These are phyloP conservation scores for Electrophaes corylata DNA, from an alignment of 2,888 invertebrate species.

Conservation along the genomic window DNA sequence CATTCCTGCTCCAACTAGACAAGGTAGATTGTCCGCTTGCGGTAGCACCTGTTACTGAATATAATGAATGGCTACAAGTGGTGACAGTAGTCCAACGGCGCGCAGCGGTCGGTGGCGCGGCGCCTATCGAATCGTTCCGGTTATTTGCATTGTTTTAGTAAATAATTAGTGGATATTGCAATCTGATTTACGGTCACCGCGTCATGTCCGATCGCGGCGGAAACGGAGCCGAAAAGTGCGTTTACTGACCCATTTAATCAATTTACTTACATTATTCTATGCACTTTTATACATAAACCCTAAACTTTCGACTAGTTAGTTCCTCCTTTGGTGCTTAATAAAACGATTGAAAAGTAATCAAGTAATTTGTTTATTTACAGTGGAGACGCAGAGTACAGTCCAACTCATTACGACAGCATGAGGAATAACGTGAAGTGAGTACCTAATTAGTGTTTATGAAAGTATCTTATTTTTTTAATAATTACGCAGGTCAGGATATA, in stretches of 20 bases:
- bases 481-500: too few relatives aligned
- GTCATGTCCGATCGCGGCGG: constrained; percentile 38
- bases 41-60: constrained; percentile 47
- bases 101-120: constrained; percentile 31
- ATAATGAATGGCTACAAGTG: constrained; percentile 40
- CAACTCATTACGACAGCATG: constrained; percentile 77
- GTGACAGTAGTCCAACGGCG: constrained; percentile 45
- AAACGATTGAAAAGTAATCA: neutral
- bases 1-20: neutral
- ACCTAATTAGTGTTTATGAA: constrained; percentile 1
- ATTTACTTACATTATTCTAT: neutral
- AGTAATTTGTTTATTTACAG: constrained; percentile 57
- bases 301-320: neutral
- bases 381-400: constrained; percentile 72
- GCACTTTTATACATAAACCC: neutral
- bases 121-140: constrained; percentile 49
- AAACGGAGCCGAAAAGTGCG: constrained; percentile 29
- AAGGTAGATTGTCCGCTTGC: neutral
- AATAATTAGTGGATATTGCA: constrained; percentile 67
- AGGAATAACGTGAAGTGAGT: constrained; percentile 77
- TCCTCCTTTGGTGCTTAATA: too few relatives aligned
- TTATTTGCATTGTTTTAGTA: constrained; percentile 53
- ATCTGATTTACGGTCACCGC: constrained; percentile 45
- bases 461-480: too few relatives aligned
- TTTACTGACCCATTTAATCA: constrained; percentile 9